Conservation (phyloP, 2,888 invertebrate species). For the Latheticus oryzae region DNA sequence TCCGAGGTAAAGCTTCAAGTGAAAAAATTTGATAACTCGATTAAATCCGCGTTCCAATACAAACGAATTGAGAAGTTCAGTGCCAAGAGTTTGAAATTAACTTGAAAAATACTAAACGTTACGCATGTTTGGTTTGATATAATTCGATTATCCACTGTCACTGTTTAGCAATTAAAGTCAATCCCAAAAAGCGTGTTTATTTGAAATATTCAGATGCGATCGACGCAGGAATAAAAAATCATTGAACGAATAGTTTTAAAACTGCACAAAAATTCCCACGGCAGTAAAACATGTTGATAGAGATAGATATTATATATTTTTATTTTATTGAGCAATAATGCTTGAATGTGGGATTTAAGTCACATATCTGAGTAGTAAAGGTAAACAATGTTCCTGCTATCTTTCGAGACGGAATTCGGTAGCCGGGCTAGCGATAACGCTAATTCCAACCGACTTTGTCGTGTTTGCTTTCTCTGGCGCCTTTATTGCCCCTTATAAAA, state of each 20-base stretch:
- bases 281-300: no score
- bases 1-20: conserved; percentile 3
- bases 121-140: no score
- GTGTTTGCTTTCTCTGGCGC: conserved; percentile 41
- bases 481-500: conserved; percentile 43
- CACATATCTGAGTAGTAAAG: conserved; percentile 33
- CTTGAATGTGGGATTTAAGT: conserved; percentile 35
- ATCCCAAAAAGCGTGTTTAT: no score
- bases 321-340: conserved; percentile 39
- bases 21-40: conserved; percentile 35
- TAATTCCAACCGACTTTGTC: conserved; percentile 42
- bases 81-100: no score
- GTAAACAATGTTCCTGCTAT: conserved; percentile 38
- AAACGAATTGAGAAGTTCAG: no score
- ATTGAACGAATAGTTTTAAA: no score
- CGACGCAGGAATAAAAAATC: no score
- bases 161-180: no score
- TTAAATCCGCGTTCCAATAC: conserved; percentile 22
- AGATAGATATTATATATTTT: conserved; percentile 25
- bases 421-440: conserved; percentile 40
- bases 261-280: conserved; percentile 36
- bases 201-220: no score
- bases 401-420: conserved; percentile 41
- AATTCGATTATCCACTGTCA: no score
- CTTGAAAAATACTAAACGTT: no score